Conservation (phyloP, 2,797 vertebrate genomes). For the Parauchenoglanis ngamensis region DNA sequence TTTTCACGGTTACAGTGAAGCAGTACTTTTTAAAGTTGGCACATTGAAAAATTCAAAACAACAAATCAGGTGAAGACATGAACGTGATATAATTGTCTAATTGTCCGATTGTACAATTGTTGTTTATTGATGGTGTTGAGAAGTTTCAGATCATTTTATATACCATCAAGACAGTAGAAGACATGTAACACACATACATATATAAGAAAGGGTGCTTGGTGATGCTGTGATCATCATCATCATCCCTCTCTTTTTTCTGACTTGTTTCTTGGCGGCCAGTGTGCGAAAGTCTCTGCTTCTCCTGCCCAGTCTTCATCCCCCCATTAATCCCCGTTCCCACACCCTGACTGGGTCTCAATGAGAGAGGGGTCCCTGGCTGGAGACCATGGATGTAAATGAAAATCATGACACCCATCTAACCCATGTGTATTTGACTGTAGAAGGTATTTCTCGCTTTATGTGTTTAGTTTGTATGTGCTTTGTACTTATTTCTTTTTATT, state of each 20-base stretch:
- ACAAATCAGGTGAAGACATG: not conserved
- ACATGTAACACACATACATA: not conserved
- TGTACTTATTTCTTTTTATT: conserved; percentile 61
- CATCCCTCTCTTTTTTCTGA: conserved; percentile 58
- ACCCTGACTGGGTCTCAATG: conserved; percentile 78
- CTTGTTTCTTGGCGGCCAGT: conserved; percentile 63
- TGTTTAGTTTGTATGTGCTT: conserved; percentile 56
- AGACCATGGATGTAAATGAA: conserved; percentile 77
- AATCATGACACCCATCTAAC: conserved; percentile 76
- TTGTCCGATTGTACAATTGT: not conserved
- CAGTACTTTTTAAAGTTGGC: not conserved
- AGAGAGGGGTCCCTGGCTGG: conserved; percentile 84
- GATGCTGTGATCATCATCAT: conserved; percentile 12
- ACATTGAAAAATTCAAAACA: not conserved
- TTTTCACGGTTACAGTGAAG: not conserved
- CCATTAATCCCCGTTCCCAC: conserved; percentile 60
- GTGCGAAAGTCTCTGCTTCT: conserved; percentile 79
- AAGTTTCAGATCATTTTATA: conserved; percentile 5
- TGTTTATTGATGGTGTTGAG: not conserved
- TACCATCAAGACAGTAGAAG: not conserved
- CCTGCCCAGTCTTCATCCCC: conserved; percentile 77
- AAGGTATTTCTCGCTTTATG: conserved; percentile 70
- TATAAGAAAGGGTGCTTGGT: conserved; percentile 13
- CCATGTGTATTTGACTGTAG: conserved; percentile 78
- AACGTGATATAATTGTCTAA: not conserved